Evolutionary conservation across 2,113 vertebrate genomes (phyloP), one percentile per base, ranked within the genome.

Genomic region (Patagioenas fasciata): DNA sequence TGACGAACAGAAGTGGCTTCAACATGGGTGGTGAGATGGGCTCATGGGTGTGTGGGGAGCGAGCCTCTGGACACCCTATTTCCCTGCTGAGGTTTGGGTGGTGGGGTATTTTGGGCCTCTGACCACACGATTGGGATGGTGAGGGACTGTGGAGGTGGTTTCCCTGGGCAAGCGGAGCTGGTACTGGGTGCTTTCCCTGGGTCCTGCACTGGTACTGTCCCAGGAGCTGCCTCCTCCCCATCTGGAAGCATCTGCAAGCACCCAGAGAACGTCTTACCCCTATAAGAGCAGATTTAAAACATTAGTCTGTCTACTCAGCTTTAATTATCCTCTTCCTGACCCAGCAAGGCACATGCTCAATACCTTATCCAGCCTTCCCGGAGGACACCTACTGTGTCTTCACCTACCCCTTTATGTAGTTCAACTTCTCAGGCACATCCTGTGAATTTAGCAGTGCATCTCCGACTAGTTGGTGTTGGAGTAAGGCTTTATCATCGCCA

Each of bases 401-500:
- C 81, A 79, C 54, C 61, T 36, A 65, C 57, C 71, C 86, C 64
- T 79, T 74, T 36, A 28, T 8, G 50, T 84, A 44, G 77, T 44
- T 86, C 67, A 19, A 13, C 44, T 80, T 72, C 58, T 75, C 53
- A 7, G 85, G 71, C 20, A 0, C 53, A 36, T 65, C 86, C 85
- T 44, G 75, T 70, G 89, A 50, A 85, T 42, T 83, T 74, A 92
- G 47, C n/a, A 26, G 81, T 8, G 56, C 57, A 13, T 36, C 84
- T 66, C 32, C 4, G 80, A 85, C 81, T 77, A 32, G 88, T 4
- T 90, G 92, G 60, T 73, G 71, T 34, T 50, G 51, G 79, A 94
- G 85, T 81, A 95, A 93, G 88, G 40, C 86, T 93, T 93, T 92
- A 86, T 97, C 84, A 66, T 83, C 96, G 90, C 73, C 58, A 89